A percentile compares a stretch with the other conserved stretches of the same genome.
phyloP scores from a whole-genome alignment of 2,888 invertebrate species.

The Odontothrips loti region DNA sequence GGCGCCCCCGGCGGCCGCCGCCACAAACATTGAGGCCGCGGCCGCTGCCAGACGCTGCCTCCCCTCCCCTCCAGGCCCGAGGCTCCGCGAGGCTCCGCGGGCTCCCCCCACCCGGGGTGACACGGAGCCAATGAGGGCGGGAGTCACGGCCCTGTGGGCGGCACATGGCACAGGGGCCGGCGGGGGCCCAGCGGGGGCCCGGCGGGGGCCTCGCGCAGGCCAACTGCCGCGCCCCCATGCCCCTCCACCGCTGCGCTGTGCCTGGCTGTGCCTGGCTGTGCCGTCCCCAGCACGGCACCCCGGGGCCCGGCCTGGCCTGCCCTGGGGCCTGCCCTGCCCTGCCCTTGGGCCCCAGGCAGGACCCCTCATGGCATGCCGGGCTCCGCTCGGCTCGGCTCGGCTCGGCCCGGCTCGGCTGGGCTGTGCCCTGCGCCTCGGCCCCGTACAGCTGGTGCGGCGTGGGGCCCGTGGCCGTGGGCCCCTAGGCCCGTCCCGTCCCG shows the following conservation, averaged over 20 bases:
- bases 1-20: conserved; percentile 7
- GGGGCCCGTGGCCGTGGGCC: too few species aligned
- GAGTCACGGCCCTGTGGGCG: conserved; percentile 20
- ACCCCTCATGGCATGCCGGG: neutral
- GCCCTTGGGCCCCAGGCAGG: neutral
- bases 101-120: neutral
- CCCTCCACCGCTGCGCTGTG: neutral
- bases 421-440: neutral
- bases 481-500: too few species aligned
- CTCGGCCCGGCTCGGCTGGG: conserved; percentile 8
- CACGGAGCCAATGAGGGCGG: conserved; percentile 19
- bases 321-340: conserved; percentile 11
- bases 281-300: neutral
- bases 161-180: neutral
- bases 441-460: too few species aligned
- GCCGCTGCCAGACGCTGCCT: neutral
- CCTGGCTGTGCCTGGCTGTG: too few species aligned
- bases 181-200: neutral
- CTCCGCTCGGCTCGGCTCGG: neutral
- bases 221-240: neutral
- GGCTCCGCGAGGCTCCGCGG: neutral
- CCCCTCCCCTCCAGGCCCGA: conserved; percentile 1
- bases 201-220: neutral
- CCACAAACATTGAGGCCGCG: neutral
- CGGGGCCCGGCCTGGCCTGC: conserved; percentile 6